phyloP scores from a whole-genome alignment of 2,113 vertebrate genomes.

The Morone chrysops region DNA sequence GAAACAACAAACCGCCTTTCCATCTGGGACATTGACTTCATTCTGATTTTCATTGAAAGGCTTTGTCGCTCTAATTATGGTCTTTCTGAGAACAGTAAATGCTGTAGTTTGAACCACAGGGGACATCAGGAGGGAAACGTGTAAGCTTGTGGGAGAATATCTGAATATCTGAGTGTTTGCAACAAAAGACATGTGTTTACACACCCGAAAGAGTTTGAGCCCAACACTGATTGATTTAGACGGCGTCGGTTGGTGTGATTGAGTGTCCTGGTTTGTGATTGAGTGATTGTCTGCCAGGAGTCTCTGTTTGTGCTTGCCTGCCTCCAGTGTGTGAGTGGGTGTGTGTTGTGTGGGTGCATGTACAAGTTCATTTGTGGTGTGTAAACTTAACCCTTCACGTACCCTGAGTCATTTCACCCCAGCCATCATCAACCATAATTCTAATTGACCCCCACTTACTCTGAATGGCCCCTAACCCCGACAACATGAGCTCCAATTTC shows the following conservation, averaged over 20 bases:
- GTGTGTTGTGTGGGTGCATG: not conserved
- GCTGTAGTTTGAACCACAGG: slow-evolving; percentile 30
- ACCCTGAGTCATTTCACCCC: slow-evolving; percentile 54
- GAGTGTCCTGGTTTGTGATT: slow-evolving; percentile 36
- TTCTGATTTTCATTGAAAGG: slow-evolving; percentile 51
- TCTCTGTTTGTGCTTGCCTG: slow-evolving; percentile 55
- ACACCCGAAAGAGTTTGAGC: slow-evolving; percentile 29
- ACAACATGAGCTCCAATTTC: slow-evolving; percentile 74
- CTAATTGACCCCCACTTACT: slow-evolving; percentile 78
- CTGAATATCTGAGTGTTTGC: slow-evolving; percentile 16
- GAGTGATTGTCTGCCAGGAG: slow-evolving; percentile 55
- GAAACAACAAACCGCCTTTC: slow-evolving; percentile 51
- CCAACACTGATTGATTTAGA: slow-evolving; percentile 54
- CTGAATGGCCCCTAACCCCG: slow-evolving; percentile 56
- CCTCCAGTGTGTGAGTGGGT: not conserved
- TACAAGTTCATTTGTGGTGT: slow-evolving; percentile 32
- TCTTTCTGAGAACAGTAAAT: slow-evolving; percentile 57
- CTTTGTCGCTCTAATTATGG: slow-evolving; percentile 56
- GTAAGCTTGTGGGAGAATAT: slow-evolving; percentile 14
- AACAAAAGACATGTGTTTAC: slow-evolving; percentile 36
- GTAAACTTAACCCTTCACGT: slow-evolving; percentile 44
- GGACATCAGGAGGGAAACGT: slow-evolving; percentile 6
- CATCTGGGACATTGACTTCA: slow-evolving; percentile 59
- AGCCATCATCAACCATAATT: slow-evolving; percentile 73
- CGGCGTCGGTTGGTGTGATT: slow-evolving; percentile 36